These are phyloP conservation scores for Trichoplusia ni DNA, from an alignment of 1,140 invertebrate genomes.

Conservation along the genomic window DNA sequence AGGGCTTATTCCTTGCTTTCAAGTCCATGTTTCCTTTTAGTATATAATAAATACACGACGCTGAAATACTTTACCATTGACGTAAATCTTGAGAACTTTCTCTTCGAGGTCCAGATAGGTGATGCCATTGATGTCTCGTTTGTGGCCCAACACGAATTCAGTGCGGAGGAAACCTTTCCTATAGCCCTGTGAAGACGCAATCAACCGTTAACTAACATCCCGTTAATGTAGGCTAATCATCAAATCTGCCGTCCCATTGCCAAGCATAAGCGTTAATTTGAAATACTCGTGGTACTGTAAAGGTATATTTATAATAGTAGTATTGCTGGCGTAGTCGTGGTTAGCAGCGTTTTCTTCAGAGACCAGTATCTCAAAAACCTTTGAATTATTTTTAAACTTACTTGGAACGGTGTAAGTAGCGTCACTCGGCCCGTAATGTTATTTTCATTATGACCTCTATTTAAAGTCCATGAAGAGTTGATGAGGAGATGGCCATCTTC, in stretches of 20 bases:
- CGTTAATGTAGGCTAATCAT: too few relatives aligned
- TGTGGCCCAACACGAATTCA: slow-evolving; percentile 83
- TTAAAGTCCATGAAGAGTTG: slow-evolving; percentile 77
- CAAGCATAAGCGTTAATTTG: neutral
- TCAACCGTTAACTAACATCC: neutral
- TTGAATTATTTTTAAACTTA: slow-evolving; percentile 43
- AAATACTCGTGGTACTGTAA: too few relatives aligned
- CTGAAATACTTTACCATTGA: slow-evolving; percentile 79
- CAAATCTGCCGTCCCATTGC: neutral
- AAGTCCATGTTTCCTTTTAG: neutral
- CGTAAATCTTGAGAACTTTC: slow-evolving; percentile 83
- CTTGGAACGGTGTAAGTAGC: slow-evolving; percentile 72
- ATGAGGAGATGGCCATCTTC: slow-evolving; percentile 77
- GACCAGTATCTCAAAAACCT: too few relatives aligned
- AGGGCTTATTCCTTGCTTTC: too few relatives aligned
- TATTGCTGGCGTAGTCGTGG: too few relatives aligned
- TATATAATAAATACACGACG: neutral
- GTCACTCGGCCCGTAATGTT: slow-evolving; percentile 73
- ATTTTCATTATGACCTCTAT: slow-evolving; percentile 58
- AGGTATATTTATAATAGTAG: neutral
- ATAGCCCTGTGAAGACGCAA: slow-evolving; percentile 79
- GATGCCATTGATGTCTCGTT: slow-evolving; percentile 84
- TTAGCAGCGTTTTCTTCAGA: too few relatives aligned
- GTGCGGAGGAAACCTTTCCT: slow-evolving; percentile 85
- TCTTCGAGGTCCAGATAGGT: slow-evolving; percentile 86